phyloP scores from a whole-genome alignment of 2,797 vertebrate genomes.

The Manis crassicaudata region DNA sequence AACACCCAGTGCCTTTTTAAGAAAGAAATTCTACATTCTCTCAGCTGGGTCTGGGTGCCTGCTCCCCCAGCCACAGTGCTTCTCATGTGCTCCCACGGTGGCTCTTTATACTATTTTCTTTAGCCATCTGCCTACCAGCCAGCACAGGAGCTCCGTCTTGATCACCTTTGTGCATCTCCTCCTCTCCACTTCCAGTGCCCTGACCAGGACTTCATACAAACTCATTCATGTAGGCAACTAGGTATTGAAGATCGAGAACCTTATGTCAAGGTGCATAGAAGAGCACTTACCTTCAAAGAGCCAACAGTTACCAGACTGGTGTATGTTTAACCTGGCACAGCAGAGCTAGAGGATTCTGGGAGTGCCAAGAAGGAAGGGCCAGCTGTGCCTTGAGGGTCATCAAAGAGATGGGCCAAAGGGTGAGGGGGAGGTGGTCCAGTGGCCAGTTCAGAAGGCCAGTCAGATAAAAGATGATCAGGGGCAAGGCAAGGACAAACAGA shows the following conservation, averaged over 20 bases:
- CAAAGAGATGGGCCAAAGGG: neutral
- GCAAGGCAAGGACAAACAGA: neutral
- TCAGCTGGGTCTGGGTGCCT: neutral
- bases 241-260: neutral
- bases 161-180: neutral
- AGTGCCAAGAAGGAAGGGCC: neutral
- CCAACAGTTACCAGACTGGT: too few relatives aligned
- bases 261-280: neutral
- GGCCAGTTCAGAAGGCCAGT: neutral
- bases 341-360: neutral
- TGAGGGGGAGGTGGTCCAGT: neutral
- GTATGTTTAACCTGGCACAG: neutral
- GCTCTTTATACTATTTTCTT: neutral
- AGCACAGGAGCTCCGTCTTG: fast-evolving
- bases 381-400: fast-evolving
- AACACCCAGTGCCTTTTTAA: neutral
- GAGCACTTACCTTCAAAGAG: neutral
- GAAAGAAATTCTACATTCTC: neutral
- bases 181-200: neutral
- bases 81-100: neutral
- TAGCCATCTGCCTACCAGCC: neutral
- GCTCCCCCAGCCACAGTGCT: neutral
- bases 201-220: neutral
- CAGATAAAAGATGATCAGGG: neutral
- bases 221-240: neutral